phyloP scores from a whole-genome alignment of 2,888 invertebrate genomes.

The Lithophane ornitopus region DNA sequence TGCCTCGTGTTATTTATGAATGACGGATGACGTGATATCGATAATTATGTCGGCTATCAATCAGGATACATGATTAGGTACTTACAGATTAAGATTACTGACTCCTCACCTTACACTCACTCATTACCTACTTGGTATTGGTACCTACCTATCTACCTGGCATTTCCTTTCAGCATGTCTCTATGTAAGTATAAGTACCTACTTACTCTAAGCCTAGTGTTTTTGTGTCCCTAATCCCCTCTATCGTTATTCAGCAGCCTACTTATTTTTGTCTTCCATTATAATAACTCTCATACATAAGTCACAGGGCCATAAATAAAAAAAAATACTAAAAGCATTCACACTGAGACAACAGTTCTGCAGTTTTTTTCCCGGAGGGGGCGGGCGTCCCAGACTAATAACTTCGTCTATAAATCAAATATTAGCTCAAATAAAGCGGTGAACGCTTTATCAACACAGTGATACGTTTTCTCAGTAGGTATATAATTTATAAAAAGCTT shows the following conservation, averaged over 20 bases:
- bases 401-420: conserved; percentile 81
- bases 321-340: conserved; percentile 60
- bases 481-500: conserved; percentile 71
- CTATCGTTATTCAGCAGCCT: conserved; percentile 26
- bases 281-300: conserved; percentile 20
- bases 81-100: conserved; percentile 25
- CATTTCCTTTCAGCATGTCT: neutral
- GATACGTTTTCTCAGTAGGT: conserved; percentile 67
- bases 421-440: conserved; percentile 79
- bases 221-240: conserved; percentile 27
- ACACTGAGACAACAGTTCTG: conserved; percentile 55
- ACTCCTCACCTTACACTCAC: neutral
- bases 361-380: conserved; percentile 64
- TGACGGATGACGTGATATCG: conserved; percentile 63
- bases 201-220: neutral
- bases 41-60: conserved; percentile 42
- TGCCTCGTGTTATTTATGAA: conserved; percentile 58
- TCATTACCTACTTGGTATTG: too few species aligned
- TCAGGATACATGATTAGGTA: conserved; percentile 21
- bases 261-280: conserved; percentile 46
- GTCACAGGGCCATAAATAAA: conserved; percentile 52
- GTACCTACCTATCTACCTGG: conserved; percentile 2
- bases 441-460: conserved; percentile 73
- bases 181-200: neutral
- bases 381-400: conserved; percentile 69